These are phyloP conservation scores for Meriones psammophilus DNA, from an alignment of 2,797 vertebrate genomes.

Conservation along the genomic window DNA sequence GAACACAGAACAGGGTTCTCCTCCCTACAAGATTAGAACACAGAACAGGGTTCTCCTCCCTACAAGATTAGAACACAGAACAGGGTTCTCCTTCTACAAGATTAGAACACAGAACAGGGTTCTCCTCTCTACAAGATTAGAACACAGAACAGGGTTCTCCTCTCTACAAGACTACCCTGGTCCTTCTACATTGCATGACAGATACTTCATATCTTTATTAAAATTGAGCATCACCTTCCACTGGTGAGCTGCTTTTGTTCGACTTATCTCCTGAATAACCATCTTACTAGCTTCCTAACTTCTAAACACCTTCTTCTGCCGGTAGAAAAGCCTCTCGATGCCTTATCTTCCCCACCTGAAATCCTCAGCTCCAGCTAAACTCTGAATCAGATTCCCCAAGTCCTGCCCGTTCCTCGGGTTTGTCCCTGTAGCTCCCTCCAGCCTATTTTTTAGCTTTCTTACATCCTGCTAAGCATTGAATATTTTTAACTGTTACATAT, in stretches of 20 bases:
- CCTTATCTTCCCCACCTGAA: neutral
- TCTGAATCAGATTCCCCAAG: slow-evolving; percentile 11
- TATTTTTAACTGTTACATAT: neutral
- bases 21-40: no score
- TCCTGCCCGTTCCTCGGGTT: slow-evolving; percentile 21
- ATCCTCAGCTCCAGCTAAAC: slow-evolving; percentile 37
- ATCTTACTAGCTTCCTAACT: slow-evolving; percentile 29
- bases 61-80: no score
- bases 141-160: slow-evolving; percentile 55
- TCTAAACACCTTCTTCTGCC: neutral
- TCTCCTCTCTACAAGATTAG: neutral
- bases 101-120: no score
- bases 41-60: no score
- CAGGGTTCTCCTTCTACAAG: no score
- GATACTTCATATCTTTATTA: slow-evolving; percentile 42
- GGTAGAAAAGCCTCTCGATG: neutral
- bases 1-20: neutral
- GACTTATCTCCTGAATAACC: slow-evolving; percentile 6
- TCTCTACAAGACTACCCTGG: slow-evolving; percentile 57
- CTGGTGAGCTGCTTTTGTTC: slow-evolving; percentile 38
- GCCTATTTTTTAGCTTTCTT: slow-evolving; percentile 7
- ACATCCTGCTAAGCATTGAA: neutral
- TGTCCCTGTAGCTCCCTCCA: slow-evolving; percentile 25
- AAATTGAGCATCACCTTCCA: slow-evolving; percentile 34
- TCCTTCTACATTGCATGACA: slow-evolving; percentile 50